Percentiles rank a stretch among this genome's conserved stretches.
Evolutionary conservation across 2,113 vertebrate species (phyloP).

Genomic region (Cebus imitator): DNA sequence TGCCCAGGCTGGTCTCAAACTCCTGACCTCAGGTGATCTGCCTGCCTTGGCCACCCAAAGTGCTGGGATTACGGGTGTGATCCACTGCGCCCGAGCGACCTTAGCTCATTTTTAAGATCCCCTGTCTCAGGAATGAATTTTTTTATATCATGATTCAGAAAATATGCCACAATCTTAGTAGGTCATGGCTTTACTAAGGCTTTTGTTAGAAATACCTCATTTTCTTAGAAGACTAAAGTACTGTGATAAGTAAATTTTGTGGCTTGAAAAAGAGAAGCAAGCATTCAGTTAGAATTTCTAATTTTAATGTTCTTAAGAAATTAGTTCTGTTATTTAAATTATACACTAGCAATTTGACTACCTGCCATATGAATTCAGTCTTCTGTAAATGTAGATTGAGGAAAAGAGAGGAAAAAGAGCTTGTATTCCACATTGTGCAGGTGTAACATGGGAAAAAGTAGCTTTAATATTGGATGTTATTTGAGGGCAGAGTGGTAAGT

Average conservation of each 20-base stretch:
- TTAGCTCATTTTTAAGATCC: constrained; percentile 30
- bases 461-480: not conserved
- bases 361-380: not conserved
- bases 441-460: constrained; percentile 23
- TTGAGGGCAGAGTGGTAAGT: not conserved
- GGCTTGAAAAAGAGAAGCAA: constrained; percentile 22
- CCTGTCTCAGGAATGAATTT: constrained; percentile 30
- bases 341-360: not conserved
- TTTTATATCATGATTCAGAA: constrained; percentile 51
- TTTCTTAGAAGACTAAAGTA: constrained; percentile 42
- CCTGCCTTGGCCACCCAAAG: not conserved
- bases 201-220: not conserved
- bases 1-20: not conserved
- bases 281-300: not conserved
- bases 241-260: constrained; percentile 2
- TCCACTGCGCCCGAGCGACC: not conserved
- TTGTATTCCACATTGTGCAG: not conserved
- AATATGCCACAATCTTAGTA: not conserved
- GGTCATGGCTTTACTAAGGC: not conserved
- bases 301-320: constrained; percentile 23
- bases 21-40: not conserved
- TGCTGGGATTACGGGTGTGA: not conserved
- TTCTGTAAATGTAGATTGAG: not conserved
- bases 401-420: not conserved
- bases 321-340: constrained; percentile 53